Percentiles rank a stretch among this genome's conserved stretches.
Evolutionary conservation across 2,888 invertebrate genomes (phyloP).

Genomic region (Epinotia bilunana): DNA sequence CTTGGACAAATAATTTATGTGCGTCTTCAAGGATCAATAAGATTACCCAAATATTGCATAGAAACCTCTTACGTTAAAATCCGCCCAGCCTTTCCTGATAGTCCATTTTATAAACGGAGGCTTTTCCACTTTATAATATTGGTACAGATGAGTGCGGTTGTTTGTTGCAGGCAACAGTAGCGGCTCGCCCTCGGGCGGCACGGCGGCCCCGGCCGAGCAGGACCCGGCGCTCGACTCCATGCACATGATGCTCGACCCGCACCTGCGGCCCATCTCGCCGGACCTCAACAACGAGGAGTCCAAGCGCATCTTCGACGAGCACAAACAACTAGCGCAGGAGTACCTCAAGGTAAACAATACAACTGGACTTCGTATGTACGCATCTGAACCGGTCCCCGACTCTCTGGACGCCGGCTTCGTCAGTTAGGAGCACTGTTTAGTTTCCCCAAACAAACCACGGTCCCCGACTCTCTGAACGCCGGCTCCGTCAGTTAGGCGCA

Average conservation of each 20-base stretch:
- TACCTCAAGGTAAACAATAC: conserved; percentile 88
- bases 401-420: no score
- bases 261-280: conserved; percentile 93
- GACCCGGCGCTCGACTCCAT: conserved; percentile 87
- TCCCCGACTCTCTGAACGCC: no score
- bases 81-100: not conserved
- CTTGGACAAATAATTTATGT: not conserved
- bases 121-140: no score
- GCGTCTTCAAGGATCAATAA: not conserved
- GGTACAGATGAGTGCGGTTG: not conserved
- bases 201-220: conserved; percentile 74
- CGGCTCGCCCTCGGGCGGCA: conserved; percentile 66
- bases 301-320: conserved; percentile 93
- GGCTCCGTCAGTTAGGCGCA: no score
- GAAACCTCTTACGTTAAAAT: not conserved
- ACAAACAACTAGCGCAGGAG: conserved; percentile 94
- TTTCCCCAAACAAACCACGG: no score
- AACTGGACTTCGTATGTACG: no score
- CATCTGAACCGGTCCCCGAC: no score
- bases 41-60: not conserved
- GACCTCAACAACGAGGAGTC: conserved; percentile 91
- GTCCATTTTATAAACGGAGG: no score
- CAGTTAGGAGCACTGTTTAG: no score
- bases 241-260: conserved; percentile 91
- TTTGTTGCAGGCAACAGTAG: conserved; percentile 76